These are phyloP conservation scores for Budorcas taxicolor DNA, from an alignment of 2,113 vertebrate species.

Conservation along the genomic window DNA sequence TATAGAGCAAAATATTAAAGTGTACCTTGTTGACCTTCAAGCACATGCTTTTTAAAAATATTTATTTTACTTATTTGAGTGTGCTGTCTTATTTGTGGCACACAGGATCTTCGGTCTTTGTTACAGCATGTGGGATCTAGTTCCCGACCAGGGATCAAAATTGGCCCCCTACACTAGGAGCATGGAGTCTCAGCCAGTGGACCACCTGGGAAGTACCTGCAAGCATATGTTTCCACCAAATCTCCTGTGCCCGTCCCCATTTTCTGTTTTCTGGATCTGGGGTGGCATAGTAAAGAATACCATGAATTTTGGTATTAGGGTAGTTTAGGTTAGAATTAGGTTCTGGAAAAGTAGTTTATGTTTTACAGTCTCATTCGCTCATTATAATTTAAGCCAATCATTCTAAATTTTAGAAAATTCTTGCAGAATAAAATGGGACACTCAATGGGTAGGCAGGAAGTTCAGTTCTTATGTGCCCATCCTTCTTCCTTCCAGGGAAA, in stretches of 20 bases:
- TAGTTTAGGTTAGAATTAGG: background rate
- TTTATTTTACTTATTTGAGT: background rate
- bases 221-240: background rate
- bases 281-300: background rate
- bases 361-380: background rate
- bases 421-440: background rate
- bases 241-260: background rate
- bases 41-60: background rate
- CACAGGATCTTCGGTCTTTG: background rate
- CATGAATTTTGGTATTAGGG: background rate
- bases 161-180: background rate
- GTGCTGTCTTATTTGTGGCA: background rate
- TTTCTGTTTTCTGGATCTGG: background rate
- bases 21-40: background rate
- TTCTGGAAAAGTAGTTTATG: background rate
- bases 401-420: background rate
- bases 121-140: background rate
- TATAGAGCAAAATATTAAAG: background rate
- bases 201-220: background rate
- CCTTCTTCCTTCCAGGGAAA: background rate
- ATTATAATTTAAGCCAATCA: background rate
- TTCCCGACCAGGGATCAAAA: background rate
- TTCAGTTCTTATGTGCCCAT: background rate
- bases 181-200: background rate
- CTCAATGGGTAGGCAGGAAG: fast-evolving